phyloP scores from a whole-genome alignment of 2,888 invertebrate species.

The Ramazzottius varieornatus region DNA sequence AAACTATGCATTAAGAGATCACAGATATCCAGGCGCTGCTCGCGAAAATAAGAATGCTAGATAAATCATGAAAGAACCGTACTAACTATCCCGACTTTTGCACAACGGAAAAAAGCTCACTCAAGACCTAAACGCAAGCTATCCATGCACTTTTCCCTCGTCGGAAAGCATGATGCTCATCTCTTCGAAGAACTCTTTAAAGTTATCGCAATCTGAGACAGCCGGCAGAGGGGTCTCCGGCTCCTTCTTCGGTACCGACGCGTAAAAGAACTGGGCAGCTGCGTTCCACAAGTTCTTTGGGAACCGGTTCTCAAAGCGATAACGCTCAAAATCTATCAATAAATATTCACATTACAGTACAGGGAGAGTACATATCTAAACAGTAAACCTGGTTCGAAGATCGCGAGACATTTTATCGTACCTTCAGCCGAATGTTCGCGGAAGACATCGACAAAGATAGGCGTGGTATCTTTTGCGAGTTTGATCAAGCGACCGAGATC shows the following conservation, averaged over 20 bases:
- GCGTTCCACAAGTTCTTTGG: background rate
- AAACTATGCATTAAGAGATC: too few relatives aligned
- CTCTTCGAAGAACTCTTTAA: background rate
- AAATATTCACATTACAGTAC: background rate
- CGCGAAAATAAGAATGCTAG: too few relatives aligned
- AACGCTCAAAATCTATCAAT: background rate
- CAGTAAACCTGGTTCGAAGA: background rate
- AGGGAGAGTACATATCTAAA: background rate
- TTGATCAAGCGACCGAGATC: background rate
- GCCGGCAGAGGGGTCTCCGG: background rate
- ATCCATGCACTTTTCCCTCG: too few relatives aligned
- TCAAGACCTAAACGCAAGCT: too few relatives aligned
- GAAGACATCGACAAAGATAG: background rate
- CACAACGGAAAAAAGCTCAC: too few relatives aligned
- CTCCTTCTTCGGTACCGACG: background rate
- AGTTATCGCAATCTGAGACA: background rate
- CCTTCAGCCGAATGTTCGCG: background rate
- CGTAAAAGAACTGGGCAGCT: background rate
- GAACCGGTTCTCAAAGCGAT: background rate
- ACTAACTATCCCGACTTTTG: too few relatives aligned
- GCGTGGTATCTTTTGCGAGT: background rate
- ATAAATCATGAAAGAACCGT: too few relatives aligned
- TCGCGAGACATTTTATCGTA: background rate
- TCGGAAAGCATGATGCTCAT: background rate
- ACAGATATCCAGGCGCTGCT: too few relatives aligned